Evolutionary conservation across 2,888 invertebrate species (phyloP).

Genomic region (Nemurella pictetii): DNA sequence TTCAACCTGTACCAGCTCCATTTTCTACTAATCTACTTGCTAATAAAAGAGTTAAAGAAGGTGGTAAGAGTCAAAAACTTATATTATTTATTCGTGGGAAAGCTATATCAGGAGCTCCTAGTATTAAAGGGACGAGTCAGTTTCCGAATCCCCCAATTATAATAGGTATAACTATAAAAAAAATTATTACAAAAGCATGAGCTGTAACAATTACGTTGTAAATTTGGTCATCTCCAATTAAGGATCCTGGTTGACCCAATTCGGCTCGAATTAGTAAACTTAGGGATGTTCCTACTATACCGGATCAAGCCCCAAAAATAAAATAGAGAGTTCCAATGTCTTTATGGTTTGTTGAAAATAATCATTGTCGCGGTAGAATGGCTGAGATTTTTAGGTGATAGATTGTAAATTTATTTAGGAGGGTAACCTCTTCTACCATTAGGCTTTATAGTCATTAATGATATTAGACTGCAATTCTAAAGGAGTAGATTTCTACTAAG

Average conservation of each 20-base stretch:
- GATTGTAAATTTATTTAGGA: not conserved
- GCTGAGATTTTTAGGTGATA: not conserved
- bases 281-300: not conserved
- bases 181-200: conserved; percentile 2
- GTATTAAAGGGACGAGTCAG: conserved; percentile 52
- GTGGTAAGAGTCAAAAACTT: conserved; percentile 60
- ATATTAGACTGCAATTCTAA: conserved; percentile 67
- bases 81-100: not conserved
- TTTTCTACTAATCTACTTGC: conserved; percentile 66
- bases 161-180: not conserved
- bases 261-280: not conserved
- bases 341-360: conserved; percentile 53
- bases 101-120: conserved; percentile 61
- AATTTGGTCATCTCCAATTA: not conserved
- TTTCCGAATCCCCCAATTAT: not conserved
- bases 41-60: conserved; percentile 66
- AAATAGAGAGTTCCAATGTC: conserved; percentile 52
- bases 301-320: not conserved
- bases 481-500: conserved; percentile 57
- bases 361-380: not conserved
- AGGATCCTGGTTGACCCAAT: not conserved
- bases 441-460: conserved; percentile 59
- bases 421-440: conserved; percentile 54
- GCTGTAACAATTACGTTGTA: not conserved
- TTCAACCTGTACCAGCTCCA: conserved; percentile 78